Evolutionary conservation across 2,113 vertebrate genomes (phyloP).

Genomic region (Apodemus speciosus): DNA sequence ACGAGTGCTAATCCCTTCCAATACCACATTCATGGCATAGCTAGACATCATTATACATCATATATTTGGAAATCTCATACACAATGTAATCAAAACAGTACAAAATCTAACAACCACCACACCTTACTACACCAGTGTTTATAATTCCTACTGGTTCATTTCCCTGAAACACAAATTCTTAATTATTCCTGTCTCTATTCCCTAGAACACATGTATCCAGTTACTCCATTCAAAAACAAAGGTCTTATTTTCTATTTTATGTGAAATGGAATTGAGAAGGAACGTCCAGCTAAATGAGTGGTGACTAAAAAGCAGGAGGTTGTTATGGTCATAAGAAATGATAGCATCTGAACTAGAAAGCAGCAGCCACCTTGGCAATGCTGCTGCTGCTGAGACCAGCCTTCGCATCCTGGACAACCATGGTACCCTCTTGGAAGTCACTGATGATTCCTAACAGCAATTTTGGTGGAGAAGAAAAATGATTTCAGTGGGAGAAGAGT

Average conservation of each 20-base stretch:
- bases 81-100: not conserved
- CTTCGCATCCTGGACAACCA: not conserved
- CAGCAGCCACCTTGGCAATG: accelerated
- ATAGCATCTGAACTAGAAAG: not conserved
- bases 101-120: not conserved
- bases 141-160: not conserved
- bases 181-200: not conserved
- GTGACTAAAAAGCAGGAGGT: accelerated
- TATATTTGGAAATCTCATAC: not conserved
- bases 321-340: not conserved
- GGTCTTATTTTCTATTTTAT: not conserved
- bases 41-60: not conserved
- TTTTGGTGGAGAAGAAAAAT: not conserved
- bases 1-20: not conserved
- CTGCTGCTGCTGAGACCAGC: not conserved
- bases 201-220: not conserved
- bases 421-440: not conserved
- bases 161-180: not conserved
- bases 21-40: not conserved
- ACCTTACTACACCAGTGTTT: not conserved
- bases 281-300: not conserved
- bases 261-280: not conserved
- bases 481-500: not conserved
- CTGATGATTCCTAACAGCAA: not conserved
- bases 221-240: not conserved